Conservation (phyloP, 64 coral and sea anemone genomes). For the Pachyseris speciosa region DNA sequence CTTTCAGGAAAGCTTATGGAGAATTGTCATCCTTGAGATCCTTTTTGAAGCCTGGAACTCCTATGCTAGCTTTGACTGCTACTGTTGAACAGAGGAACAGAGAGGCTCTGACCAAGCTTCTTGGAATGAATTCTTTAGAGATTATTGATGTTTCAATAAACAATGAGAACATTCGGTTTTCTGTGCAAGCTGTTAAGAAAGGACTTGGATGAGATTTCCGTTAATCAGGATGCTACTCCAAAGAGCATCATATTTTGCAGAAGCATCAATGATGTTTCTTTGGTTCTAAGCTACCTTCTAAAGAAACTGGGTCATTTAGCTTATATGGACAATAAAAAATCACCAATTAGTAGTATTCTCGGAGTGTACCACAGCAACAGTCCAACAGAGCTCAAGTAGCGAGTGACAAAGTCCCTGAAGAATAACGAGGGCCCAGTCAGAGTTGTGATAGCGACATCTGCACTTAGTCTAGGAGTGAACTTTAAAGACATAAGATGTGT, state of each 20-base stretch:
- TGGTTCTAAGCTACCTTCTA: background rate
- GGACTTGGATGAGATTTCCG: background rate
- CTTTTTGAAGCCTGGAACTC: slow-evolving; percentile 18
- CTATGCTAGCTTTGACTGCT: slow-evolving; percentile 34
- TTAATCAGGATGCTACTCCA: background rate
- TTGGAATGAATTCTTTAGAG: background rate
- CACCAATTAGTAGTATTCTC: background rate
- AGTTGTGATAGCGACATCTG: background rate
- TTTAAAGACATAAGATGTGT: background rate
- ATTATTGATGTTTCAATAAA: slow-evolving; percentile 21
- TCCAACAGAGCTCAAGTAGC: background rate
- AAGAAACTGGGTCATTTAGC: background rate
- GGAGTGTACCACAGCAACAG: slow-evolving; percentile 37
- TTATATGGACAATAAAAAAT: background rate
- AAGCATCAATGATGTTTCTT: background rate
- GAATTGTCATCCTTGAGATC: slow-evolving; percentile 12
- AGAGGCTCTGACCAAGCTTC: background rate
- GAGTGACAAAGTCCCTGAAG: background rate
- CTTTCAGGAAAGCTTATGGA: slow-evolving; percentile 41
- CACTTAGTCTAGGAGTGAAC: background rate
- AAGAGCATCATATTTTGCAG: slow-evolving; percentile 19
- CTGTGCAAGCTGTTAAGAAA: background rate
- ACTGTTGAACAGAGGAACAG: slow-evolving; percentile 23
- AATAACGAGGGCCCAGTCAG: background rate
- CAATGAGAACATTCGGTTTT: slow-evolving; percentile 27